Percentiles rank a stretch among this genome's conserved stretches.
Evolutionary conservation across 2,113 vertebrate species (phyloP).

Genomic region (Aspidoscelis tigris): DNA sequence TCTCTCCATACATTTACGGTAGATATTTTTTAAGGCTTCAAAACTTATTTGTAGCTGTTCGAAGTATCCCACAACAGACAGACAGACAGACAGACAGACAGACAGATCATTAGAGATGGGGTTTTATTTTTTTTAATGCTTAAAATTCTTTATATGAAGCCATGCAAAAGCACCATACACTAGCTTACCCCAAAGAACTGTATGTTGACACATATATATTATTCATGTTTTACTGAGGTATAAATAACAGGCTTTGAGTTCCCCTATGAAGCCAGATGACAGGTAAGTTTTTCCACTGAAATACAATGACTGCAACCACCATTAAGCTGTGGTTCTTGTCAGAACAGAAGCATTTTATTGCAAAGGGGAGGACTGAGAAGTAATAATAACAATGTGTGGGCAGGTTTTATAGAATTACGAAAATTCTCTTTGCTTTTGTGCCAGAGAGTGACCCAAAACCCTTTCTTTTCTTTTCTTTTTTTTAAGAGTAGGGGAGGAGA

Average conservation of each 20-base stretch:
- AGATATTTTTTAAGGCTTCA: slow-evolving; percentile 57
- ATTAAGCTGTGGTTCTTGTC: slow-evolving; percentile 18
- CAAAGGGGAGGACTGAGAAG: neutral
- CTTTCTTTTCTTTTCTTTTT: neutral
- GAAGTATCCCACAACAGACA: slow-evolving; percentile 42
- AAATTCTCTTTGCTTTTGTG: neutral
- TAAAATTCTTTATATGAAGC: slow-evolving; percentile 42
- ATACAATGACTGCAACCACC: slow-evolving; percentile 16
- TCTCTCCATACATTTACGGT: slow-evolving; percentile 54
- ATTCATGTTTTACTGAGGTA: slow-evolving; percentile 45
- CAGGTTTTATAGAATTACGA: accelerated
- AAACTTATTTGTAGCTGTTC: slow-evolving; percentile 58
- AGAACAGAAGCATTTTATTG: neutral
- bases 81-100: slow-evolving; percentile 5
- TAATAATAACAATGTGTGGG: neutral
- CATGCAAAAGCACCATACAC: slow-evolving; percentile 15
- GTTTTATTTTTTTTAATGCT: slow-evolving; percentile 6
- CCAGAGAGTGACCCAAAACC: neutral
- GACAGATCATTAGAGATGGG: slow-evolving; percentile 29
- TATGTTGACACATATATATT: slow-evolving; percentile 46
- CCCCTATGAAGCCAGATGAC: slow-evolving; percentile 26
- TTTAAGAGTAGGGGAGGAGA: neutral
- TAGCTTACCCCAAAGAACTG: slow-evolving; percentile 28
- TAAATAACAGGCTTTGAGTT: slow-evolving; percentile 39
- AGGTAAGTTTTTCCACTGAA: slow-evolving; percentile 34